These are phyloP conservation scores for Leptestheria dahalacensis DNA, from an alignment of 1,140 invertebrate species.

Conservation along the genomic window DNA sequence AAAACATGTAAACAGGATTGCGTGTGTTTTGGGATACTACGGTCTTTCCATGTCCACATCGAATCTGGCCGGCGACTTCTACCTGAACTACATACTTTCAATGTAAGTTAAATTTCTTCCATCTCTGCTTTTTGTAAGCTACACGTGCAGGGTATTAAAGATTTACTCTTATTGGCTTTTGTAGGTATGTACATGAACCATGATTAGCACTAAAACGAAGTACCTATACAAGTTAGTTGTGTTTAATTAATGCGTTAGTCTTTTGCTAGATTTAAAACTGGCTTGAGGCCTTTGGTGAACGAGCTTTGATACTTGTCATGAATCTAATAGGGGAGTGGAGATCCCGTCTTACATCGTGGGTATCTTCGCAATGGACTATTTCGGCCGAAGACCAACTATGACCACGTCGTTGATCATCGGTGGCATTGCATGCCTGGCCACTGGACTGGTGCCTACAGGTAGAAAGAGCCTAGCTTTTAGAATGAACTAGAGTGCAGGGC, in stretches of 20 bases:
- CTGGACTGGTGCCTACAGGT: slow-evolving; percentile 4
- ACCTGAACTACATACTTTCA: slow-evolving; percentile 26
- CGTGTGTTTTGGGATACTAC: slow-evolving; percentile 26
- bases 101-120: too few relatives aligned
- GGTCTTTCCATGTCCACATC: slow-evolving; percentile 25
- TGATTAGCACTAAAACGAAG: too few relatives aligned
- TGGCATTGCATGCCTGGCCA: slow-evolving; percentile 5
- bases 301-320: not conserved
- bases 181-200: too few relatives aligned
- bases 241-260: too few relatives aligned
- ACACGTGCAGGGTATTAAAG: too few relatives aligned
- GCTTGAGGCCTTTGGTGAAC: not conserved
- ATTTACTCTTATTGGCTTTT: too few relatives aligned
- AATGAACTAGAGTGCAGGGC: not conserved
- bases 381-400: slow-evolving; percentile 12
- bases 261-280: too few relatives aligned
- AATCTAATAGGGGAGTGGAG: slow-evolving; percentile 20
- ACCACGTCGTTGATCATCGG: slow-evolving; percentile 8
- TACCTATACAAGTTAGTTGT: too few relatives aligned
- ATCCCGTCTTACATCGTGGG: slow-evolving; percentile 23
- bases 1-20: slow-evolving; percentile 23
- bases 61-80: slow-evolving; percentile 24
- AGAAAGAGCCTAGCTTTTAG: not conserved
- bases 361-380: slow-evolving; percentile 16
- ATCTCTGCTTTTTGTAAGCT: too few relatives aligned